Base-by-base conservation (phyloP, 2,797 vertebrate species). In the Aplochiton taeniatus region DNA sequence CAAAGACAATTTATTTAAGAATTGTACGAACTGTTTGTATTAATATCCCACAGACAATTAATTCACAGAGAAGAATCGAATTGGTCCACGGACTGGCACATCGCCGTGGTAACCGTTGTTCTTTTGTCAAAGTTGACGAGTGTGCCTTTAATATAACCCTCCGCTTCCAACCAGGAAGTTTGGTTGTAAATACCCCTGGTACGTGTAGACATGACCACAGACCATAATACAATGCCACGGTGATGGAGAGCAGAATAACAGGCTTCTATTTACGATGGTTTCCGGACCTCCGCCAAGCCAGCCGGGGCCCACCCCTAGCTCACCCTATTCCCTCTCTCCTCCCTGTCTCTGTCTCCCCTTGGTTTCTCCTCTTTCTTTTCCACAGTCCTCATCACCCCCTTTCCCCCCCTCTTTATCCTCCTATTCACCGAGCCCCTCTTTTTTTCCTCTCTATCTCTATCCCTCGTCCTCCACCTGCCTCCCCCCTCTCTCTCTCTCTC, bases 101-200 rank as follows among this genome's bases (percentile, higher is more conserved):
- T n/a, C n/a, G n/a, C 8, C 9, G 20, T n/a, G 68, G 54, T 10
- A 11, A 65, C 11, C 60, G 13, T 51, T 47, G 72, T 16, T 48
- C n/a, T 48, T 8, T 8, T 46, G 7, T 12, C 14, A 64, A 31
- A 31, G 31, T 31, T 31, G 31, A 31, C 31, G 31, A 31, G 31
- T 6, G 31, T 31, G 31, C 31, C 31, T 31, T 31, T 31, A 31
- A 31, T 31, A 6, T 10, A 47, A 20, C 50, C n/a, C n/a, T n/a
- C n/a, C n/a, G n/a, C n/a, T n/a, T n/a, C n/a, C 69, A 58, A 66
- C 51, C 79, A 75, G 77, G 76, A 84, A 76, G 72, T 74, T 14
- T 14, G 62, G 54, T 52, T 0, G 41, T 77, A 77, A 81, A 83
- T 74, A 66, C 62, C 48, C 18, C 61, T 46, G 45, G 16, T 57